phyloP scores from a whole-genome alignment of 2,888 invertebrate species.

The Panzeria rudis region DNA sequence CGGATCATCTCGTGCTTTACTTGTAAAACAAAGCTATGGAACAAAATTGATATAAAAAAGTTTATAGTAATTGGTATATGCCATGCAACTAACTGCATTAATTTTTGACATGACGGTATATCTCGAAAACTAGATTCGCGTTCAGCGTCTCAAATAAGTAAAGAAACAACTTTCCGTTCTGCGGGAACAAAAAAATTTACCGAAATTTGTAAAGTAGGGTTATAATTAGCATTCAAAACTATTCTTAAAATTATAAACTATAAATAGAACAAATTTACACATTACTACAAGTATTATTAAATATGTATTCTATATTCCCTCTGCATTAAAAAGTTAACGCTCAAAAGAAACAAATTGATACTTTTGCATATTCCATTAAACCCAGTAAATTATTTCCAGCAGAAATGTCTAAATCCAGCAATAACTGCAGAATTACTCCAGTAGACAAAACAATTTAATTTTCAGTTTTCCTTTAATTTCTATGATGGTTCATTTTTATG shows the following conservation, averaged over 20 bases:
- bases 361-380: background rate
- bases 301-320: background rate
- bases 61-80: too few species aligned
- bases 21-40: too few species aligned
- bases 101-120: too few species aligned
- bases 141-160: too few species aligned
- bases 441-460: background rate
- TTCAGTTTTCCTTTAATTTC: background rate
- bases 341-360: background rate
- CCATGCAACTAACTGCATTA: too few species aligned
- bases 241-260: constrained; percentile 29
- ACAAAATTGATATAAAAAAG: too few species aligned
- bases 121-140: too few species aligned
- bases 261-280: constrained; percentile 15
- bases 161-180: too few species aligned
- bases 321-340: background rate
- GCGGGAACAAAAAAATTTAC: too few species aligned
- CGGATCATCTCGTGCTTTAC: too few species aligned
- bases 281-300: constrained; percentile 39
- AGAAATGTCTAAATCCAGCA: background rate
- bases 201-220: too few species aligned
- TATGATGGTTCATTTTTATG: background rate
- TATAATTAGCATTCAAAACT: background rate
- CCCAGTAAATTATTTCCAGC: background rate
- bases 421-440: too few species aligned